phyloP scores from a whole-genome alignment of 2,113 vertebrate species.

The Oncorhynchus keta region DNA sequence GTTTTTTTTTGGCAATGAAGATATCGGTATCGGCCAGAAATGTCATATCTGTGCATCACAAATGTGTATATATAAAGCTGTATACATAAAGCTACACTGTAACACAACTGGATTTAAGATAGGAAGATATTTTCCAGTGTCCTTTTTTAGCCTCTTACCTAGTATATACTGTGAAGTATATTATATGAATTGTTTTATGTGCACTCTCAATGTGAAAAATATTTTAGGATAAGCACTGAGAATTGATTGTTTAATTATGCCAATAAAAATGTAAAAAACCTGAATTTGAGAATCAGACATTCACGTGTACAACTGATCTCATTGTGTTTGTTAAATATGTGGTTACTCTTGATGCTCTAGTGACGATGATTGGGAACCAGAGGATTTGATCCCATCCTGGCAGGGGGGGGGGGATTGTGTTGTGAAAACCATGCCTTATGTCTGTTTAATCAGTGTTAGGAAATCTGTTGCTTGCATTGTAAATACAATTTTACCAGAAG shows the following conservation, averaged over 20 bases:
- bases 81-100: slow-evolving; percentile 36
- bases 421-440: slow-evolving; percentile 1
- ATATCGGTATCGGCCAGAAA: no score
- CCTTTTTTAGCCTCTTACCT: background rate
- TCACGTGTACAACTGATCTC: background rate
- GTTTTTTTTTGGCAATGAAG: no score
- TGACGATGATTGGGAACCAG: background rate
- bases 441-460: slow-evolving; percentile 15
- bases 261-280: rapidly evolving
- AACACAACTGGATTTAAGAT: slow-evolving; percentile 27
- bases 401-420: background rate
- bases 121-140: background rate
- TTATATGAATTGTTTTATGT: no score
- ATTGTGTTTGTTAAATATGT: background rate
- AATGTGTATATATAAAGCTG: slow-evolving; percentile 40
- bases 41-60: no score
- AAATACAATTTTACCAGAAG: slow-evolving; percentile 43
- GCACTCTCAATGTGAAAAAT: no score
- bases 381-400: background rate
- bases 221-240: no score
- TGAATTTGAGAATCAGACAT: no score
- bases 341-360: background rate
- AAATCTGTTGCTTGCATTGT: slow-evolving; percentile 24
- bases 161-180: background rate
- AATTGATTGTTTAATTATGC: background rate